A percentile compares a stretch with the other conserved stretches of the same genome.
phyloP scores from a whole-genome alignment of 1,140 invertebrate species.

The Penaeus vannamei region DNA sequence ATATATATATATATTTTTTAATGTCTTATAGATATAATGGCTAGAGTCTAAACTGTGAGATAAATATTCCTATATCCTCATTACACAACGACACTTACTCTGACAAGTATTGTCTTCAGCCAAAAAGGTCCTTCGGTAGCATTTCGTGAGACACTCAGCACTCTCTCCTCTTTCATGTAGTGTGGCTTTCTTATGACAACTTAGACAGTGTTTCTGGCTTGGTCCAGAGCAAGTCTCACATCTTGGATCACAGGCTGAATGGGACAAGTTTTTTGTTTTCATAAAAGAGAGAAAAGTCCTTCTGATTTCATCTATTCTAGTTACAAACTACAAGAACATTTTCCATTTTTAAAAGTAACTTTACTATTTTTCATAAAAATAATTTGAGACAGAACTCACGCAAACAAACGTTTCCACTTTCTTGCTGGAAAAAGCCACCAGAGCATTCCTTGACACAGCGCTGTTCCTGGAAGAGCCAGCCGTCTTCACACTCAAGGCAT shows the following conservation, averaged over 20 bases:
- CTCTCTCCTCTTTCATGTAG: slow-evolving; percentile 37
- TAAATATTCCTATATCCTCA: background rate
- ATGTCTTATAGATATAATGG: no score
- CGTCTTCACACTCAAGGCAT: slow-evolving; percentile 36
- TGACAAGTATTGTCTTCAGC: slow-evolving; percentile 55
- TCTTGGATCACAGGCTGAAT: slow-evolving; percentile 62
- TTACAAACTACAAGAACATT: background rate
- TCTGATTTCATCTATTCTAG: background rate
- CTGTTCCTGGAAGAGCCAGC: slow-evolving; percentile 39
- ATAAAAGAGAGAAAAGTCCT: background rate
- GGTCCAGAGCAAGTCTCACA: slow-evolving; percentile 61
- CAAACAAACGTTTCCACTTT: slow-evolving; percentile 10
- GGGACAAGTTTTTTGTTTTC: background rate
- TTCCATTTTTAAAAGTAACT: background rate
- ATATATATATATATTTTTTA: background rate
- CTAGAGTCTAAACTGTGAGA: no score
- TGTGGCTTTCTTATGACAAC: slow-evolving; percentile 56
- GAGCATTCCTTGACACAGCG: slow-evolving; percentile 38
- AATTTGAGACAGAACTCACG: background rate
- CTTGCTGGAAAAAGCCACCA: slow-evolving; percentile 26
- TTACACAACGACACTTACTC: slow-evolving; percentile 22
- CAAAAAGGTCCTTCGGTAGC: slow-evolving; percentile 52
- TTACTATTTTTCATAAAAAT: background rate
- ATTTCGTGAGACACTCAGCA: slow-evolving; percentile 61
- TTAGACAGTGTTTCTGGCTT: slow-evolving; percentile 45